Conservation (phyloP, 37 sponge, comb jelly and placozoan genomes). For the Oscarella lobularis region DNA sequence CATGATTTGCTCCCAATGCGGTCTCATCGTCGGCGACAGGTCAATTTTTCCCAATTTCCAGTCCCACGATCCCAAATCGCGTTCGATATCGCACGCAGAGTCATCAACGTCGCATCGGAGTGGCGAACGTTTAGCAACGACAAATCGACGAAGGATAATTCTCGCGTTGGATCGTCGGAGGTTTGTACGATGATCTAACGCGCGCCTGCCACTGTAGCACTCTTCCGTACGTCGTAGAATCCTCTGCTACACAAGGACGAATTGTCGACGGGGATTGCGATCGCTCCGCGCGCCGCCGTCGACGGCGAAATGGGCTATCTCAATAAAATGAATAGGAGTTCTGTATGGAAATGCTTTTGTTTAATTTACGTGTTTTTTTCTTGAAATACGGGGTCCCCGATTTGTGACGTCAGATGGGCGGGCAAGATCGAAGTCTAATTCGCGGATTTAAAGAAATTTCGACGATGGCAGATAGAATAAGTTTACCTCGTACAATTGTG, state of each 20-base stretch:
- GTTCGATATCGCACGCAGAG: too few species aligned
- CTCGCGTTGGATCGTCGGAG: conserved; percentile 90
- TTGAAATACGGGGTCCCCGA: too few species aligned
- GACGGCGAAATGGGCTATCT: neutral
- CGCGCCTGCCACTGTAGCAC: neutral
- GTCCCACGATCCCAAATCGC: too few species aligned
- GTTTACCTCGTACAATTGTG: conserved; percentile 74
- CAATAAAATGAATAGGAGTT: neutral
- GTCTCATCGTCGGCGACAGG: conserved; percentile 94
- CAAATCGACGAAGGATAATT: conserved; percentile 53
- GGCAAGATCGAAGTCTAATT: conserved; percentile 55
- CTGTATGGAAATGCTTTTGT: neutral
- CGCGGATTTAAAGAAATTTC: conserved; percentile 71
- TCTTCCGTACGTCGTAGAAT: conserved; percentile 21
- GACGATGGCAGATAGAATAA: conserved; percentile 80
- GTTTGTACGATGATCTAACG: conserved; percentile 16
- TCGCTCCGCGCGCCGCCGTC: conserved; percentile 12
- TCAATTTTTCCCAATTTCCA: too few species aligned
- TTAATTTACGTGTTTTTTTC: neutral
- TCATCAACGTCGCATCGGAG: conserved; percentile 96
- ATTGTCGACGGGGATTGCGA: conserved; percentile 62
- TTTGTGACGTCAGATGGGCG: conserved; percentile 13
- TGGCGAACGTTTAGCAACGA: conserved; percentile 98
- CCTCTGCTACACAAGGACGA: conserved; percentile 55
- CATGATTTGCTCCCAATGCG: conserved; percentile 93